Conservation (phyloP, 1,140 invertebrate genomes). For the Macrosteles quadrilineatus region DNA sequence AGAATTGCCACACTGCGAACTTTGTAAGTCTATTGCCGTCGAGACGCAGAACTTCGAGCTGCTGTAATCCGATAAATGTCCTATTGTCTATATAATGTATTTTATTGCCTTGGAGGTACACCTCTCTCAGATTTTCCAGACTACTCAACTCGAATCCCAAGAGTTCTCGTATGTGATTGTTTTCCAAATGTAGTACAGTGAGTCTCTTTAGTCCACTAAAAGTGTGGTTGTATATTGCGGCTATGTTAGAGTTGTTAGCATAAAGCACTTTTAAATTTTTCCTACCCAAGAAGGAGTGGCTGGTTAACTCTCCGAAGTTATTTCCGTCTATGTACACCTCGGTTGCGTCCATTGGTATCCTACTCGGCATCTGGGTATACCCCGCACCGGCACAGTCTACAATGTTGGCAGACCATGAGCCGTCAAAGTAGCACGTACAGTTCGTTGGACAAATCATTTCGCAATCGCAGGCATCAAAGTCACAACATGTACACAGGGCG, state of each 20-base stretch:
- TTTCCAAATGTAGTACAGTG: conserved; percentile 79
- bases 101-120: conserved; percentile 86
- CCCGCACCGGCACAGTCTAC: conserved; percentile 84
- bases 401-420: conserved; percentile 90
- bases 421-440: conserved; percentile 93
- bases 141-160: conserved; percentile 82
- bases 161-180: conserved; percentile 78
- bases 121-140: conserved; percentile 74
- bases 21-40: conserved; percentile 81
- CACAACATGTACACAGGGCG: conserved; percentile 90
- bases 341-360: conserved; percentile 92
- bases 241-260: conserved; percentile 85
- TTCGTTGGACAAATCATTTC: conserved; percentile 94
- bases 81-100: conserved; percentile 82
- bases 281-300: conserved; percentile 88
- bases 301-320: conserved; percentile 80
- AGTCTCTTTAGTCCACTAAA: conserved; percentile 82
- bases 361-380: conserved; percentile 78
- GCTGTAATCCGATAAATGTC: conserved; percentile 77
- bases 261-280: conserved; percentile 84
- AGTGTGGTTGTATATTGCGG: conserved; percentile 81
- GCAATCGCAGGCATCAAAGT: conserved; percentile 93
- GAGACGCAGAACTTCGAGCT: conserved; percentile 79
- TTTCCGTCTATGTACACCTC: conserved; percentile 92
- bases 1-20: conserved; percentile 75